Evolutionary conservation across 1,140 invertebrate species (phyloP).

Genomic region (Meloidogyne floridensis): DNA sequence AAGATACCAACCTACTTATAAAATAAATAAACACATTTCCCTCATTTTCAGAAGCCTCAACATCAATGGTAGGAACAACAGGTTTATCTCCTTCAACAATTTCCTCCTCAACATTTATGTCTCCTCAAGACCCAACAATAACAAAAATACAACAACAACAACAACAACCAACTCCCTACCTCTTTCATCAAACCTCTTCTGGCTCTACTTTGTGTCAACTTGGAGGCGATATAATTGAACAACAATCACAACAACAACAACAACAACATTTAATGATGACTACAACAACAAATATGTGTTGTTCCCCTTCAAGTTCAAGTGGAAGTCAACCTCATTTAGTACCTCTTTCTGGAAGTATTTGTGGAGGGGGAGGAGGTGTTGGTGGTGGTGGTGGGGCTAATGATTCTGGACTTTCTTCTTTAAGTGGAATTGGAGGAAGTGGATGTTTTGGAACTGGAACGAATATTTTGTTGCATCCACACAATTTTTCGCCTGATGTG

Average conservation of each 20-base stretch:
- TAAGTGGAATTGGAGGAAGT: constrained; percentile 5
- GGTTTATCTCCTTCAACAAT: background rate
- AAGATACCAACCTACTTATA: too few species aligned
- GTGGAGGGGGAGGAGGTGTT: background rate
- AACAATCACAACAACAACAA: background rate
- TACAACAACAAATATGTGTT: background rate
- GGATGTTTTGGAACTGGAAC: constrained; percentile 18
- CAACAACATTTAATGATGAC: background rate
- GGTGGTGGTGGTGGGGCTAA: constrained; percentile 16
- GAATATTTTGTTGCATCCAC: background rate
- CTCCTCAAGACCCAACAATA: background rate
- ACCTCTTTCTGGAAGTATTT: constrained; percentile 15
- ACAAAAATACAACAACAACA: background rate
- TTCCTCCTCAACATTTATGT: background rate
- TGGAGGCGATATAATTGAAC: background rate
- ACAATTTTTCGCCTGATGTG: constrained; percentile 29
- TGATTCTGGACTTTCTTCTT: constrained; percentile 36
- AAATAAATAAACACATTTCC: too few species aligned
- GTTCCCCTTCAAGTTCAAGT: constrained; percentile 25
- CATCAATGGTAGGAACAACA: background rate
- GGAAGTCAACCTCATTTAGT: constrained; percentile 26
- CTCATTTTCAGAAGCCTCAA: background rate
- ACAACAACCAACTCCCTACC: background rate
- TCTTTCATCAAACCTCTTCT: constrained; percentile 20
- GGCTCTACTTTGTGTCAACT: constrained; percentile 29